Base-by-base conservation (phyloP, 2,113 vertebrate species). In the Ammospiza nelsoni region DNA sequence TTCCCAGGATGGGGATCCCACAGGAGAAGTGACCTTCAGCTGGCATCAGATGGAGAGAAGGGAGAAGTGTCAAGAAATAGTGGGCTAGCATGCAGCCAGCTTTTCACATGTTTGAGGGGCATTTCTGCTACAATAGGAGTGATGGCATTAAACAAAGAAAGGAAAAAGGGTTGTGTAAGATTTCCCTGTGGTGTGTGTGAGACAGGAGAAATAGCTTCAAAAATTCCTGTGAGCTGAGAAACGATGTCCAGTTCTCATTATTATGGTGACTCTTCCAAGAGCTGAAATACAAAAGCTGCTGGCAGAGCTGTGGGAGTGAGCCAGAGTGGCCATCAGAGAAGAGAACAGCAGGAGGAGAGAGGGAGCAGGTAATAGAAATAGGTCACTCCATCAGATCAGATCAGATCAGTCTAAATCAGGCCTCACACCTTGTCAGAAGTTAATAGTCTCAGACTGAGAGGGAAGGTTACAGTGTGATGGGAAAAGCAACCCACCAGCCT, bases 381-480 rank as follows among this genome's bases (percentile, higher is more conserved):
- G 88, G 90, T 96, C 92, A 84, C 76, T 74, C 88, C 55, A 90
- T 88, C 88, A 69, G 46, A 84, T 72, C 88, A 69, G 46, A 84
- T 72, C 75, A 52, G 77, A 86, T 67, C 63, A 85, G 72, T 33
- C 79, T 63, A 86, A 93, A 88, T 84, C 68, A 82, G 79, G 43
- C 75, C 90, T 97, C 81, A 63, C 31, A 86, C 84, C 68, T 74
- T 88, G 79, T 88, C 86, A 93, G 87, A 81, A 92, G 87, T 71
- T 87, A 93, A 77, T 86, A 73, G 83, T 55, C 88, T 90, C 79
- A 81, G 68, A 35, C 72, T 46, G 83, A 86, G 68, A 90, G 35
- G 41, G 55, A 84, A 97, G 43, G 61, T 63, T 90, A 55, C 67
- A 67, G 51, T 11, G 16, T 62, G 37, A 80, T 46, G 35, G 35